Base-by-base conservation (phyloP, 1,140 invertebrate species). In the Cydia splendana region DNA sequence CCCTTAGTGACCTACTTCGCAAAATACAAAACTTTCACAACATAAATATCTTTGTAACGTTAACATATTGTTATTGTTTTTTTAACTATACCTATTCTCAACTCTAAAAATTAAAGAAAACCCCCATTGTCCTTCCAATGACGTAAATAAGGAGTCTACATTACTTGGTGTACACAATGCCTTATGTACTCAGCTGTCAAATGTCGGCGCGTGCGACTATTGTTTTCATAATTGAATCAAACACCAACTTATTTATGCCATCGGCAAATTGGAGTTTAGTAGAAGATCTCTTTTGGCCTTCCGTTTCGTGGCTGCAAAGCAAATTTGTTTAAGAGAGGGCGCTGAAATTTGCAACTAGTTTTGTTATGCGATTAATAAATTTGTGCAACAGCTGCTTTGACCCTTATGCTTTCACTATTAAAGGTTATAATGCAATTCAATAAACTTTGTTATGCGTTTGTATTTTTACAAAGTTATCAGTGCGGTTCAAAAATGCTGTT, bases 171-270 rank as follows among this genome's bases (percentile, higher is more conserved):
- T 71, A 71, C 67, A 38, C 67, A 38, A 71, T 42, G 42, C 34
- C n/a, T n/a, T 71, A 71, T 71, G 30, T 71, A 45, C 30, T n/a
- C 67, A 71, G 67, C 38, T 71, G 67, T 67, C 67, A 42, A 10
- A 71, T 9, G 30, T 42, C 34, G 34, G 67, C 67, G 28, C 67
- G 67, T 71, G 67, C 67, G 57, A 24, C 20, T 42, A 42, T 71
- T 71, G 67, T 71, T 34, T 42, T n/a, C 9, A 38, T 71, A 45
- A 45, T 71, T 71, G 38, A 71, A 71, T 24, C 57, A 45, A 71
- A 42, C 7, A 42, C 34, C 34, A 71, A 38, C n/a, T 42, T 38
- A 42, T 5, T 71, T 18, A 15, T 71, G 67, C 34, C 10, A 13
- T 42, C 34, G 30, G 4, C 15, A 38, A 38, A 71, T 38, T 42